A percentile compares a stretch with the other conserved stretches of the same genome.
Conservation (phyloP, 2,797 vertebrate species). For the Ciconia nigra region DNA sequence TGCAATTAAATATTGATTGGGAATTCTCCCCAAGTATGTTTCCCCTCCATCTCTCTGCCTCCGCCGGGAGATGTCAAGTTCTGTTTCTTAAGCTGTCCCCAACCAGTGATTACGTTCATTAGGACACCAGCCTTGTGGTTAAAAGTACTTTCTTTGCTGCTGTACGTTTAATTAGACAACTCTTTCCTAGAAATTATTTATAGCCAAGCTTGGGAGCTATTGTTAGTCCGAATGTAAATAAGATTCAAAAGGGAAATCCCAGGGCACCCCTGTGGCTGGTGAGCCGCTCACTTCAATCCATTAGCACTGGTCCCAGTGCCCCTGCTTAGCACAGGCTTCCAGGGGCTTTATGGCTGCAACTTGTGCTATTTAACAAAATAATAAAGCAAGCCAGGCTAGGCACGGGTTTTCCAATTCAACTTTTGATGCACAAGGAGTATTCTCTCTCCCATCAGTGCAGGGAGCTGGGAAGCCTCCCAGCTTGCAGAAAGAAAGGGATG, state of each 20-base stretch:
- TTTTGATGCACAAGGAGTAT: neutral
- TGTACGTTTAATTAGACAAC: conserved; percentile 81
- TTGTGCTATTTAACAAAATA: conserved; percentile 37
- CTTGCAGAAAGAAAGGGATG: neutral
- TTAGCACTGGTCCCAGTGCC: conserved; percentile 41
- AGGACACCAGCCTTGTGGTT: conserved; percentile 78
- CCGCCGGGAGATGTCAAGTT: conserved; percentile 65
- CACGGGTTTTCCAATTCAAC: neutral
- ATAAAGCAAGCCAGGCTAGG: neutral
- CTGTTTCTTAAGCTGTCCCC: conserved; percentile 78
- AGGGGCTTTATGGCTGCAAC: conserved; percentile 34
- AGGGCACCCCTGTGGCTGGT: conserved; percentile 52
- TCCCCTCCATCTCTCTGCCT: conserved; percentile 63
- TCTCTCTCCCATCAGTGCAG: neutral
- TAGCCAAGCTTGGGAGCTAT: conserved; percentile 75
- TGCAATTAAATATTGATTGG: conserved; percentile 81
- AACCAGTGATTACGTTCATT: conserved; percentile 79
- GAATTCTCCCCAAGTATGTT: conserved; percentile 68
- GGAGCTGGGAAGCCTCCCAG: neutral
- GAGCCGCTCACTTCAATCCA: conserved; percentile 54
- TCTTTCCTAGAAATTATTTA: conserved; percentile 82
- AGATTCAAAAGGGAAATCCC: conserved; percentile 77
- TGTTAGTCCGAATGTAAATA: conserved; percentile 82
- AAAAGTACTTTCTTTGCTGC: conserved; percentile 75
- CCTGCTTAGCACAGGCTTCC: conserved; percentile 20